Base-by-base conservation (phyloP, 2,113 vertebrate species). In the Brienomyrus brachyistius region DNA sequence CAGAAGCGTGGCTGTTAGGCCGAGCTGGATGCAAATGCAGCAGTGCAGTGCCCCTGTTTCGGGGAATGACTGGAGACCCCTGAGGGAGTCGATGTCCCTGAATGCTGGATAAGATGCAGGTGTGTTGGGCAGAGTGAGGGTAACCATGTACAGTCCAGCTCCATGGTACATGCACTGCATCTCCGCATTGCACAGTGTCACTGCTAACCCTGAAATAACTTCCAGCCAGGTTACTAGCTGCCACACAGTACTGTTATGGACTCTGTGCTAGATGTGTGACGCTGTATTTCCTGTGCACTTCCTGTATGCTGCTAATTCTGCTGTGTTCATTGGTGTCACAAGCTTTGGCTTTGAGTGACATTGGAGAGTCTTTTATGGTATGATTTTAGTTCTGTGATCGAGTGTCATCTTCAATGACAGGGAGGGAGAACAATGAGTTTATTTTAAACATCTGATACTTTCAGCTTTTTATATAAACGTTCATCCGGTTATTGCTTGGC, bases 11-110 rank as follows among this genome's bases (percentile, higher is more conserved):
- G 89, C 87, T 27, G 3, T 92, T 23, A 87, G 2, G 0, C 56
- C 92, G 86, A 93, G 90, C 3, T 96, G 94, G 94, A 89, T 87
- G 70, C 89, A 91, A 70, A 91, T 95, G 1, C 90, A 88, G 59
- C 89, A 94, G 62, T 91, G 70, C 77, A 88, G 89, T 70, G 9
- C 0, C 31, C 86, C 1, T 11, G 0, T 88, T 4, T 80, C 89
- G 56, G 86, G 87, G 50, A 50, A 9, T 23, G 8, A 48, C 13
- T 52, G 62, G 31, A 88, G 23, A 62, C 50, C 80, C 47, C 27
- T 15, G 56, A 48, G 51, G 70, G 86, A 45, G 23, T 45, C 89
- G 74, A 19, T 7, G 13, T 19, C 17, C 31, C 17, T 27, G 45
- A 10, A 11, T 47, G 3, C 45, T 7, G n/a, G n/a, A 3, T 56